Evolutionary conservation across 2,797 vertebrate genomes (phyloP), one percentile per base, ranked within the genome.

Genomic region (Anniella stebbinsi): DNA sequence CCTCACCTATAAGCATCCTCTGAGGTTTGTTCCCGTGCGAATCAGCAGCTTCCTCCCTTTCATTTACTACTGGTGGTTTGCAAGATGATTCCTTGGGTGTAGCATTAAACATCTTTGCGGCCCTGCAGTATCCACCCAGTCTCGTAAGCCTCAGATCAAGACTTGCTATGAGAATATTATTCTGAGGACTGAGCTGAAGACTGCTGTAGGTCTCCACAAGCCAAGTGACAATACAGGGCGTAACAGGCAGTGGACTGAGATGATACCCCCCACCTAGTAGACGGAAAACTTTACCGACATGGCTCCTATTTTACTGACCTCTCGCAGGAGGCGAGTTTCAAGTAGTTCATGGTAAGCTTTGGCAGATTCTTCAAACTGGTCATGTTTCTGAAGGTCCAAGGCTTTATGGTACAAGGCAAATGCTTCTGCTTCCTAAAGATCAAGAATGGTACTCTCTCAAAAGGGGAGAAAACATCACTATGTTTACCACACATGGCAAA

Each of bases 351-450:
- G 98, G 94, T 99, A 99, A 78, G 99, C 99, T 92, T 98, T 98
- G 86, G 98, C 97, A 23, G 99, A 99, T 72, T 99, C 99, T 75
- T 99, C 99, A 96, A 98, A 99, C 82, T 97, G 97, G 96, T 99
- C 99, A n/a, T 99, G 99, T 91, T 99, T 99, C 96, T 99, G 99
- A 86, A 99, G 98, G 96, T 99, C 99, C 96, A 99, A 97, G 57
- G 99, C 99, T 96, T 98, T 98, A 96, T 99, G 98, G 91, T 99
- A 99, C 67, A 99, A 96, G 91, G 99, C 98, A 97, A 99, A 99
- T 1, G 99, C 99, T 96, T 99, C 99, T 0, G 99, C 99, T 97
- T 99, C 99, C 99, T 99, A 93, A 3, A 33, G 92, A 93, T 48
- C 72, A 90, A 95, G 30, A 85, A 25, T 9, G 28, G 30, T 18